phyloP scores from a whole-genome alignment of 2,113 vertebrate genomes.

The Etia nguti region DNA sequence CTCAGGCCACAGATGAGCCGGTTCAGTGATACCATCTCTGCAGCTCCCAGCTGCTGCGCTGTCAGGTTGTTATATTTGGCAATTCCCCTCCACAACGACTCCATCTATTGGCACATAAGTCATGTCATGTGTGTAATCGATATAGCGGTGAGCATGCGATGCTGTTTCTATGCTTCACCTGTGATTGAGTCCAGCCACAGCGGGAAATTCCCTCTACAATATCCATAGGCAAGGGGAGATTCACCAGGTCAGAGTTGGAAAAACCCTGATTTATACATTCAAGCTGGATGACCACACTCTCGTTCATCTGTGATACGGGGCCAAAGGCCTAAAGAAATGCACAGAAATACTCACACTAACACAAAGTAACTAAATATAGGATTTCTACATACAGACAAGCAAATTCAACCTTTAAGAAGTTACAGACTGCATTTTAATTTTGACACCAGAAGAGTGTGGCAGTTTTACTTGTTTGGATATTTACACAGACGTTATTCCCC shows the following conservation, averaged over 20 bases:
- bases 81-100: constrained; percentile 42
- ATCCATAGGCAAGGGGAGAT: constrained; percentile 49
- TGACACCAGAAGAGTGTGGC: not conserved
- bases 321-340: constrained; percentile 46
- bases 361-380: not conserved
- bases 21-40: constrained; percentile 52
- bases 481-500: not conserved
- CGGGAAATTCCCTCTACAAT: constrained; percentile 35
- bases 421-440: not conserved
- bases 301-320: constrained; percentile 25
- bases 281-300: constrained; percentile 35
- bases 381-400: not conserved
- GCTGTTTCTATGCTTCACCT: constrained; percentile 42
- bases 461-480: not conserved
- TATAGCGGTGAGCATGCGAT: not conserved
- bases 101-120: constrained; percentile 33
- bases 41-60: not conserved
- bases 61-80: constrained; percentile 15
- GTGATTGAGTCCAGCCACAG: constrained; percentile 61
- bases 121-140: not conserved
- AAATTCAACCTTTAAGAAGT: not conserved
- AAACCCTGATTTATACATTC: constrained; percentile 63
- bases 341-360: not conserved
- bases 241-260: constrained; percentile 35
- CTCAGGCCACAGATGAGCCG: constrained; percentile 68